These are phyloP conservation scores for Chrysaora quinquecirrha DNA, from an alignment of 30 jellyfish, hydroid and myxozoan genomes.

Conservation along the genomic window DNA sequence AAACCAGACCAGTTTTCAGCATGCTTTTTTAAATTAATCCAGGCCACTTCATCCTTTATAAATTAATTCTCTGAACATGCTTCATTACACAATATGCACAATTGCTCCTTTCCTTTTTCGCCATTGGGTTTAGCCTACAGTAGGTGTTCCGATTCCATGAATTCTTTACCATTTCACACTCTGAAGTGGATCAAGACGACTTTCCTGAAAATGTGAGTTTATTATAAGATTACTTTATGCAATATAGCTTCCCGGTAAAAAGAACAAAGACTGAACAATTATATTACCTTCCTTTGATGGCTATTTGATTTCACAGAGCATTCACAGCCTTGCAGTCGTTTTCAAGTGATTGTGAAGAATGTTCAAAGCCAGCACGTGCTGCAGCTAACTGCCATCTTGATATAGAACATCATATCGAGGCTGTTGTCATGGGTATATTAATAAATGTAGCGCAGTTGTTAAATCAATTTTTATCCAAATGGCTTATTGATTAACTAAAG, in stretches of 20 bases:
- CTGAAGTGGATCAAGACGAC: too few species aligned
- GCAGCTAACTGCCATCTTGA: neutral
- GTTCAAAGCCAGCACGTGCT: neutral
- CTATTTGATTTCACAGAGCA: neutral
- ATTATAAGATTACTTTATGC: too few species aligned
- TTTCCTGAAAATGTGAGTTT: too few species aligned
- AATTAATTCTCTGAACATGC: neutral
- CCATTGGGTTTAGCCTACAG: constrained; percentile 3
- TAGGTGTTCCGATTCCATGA: neutral
- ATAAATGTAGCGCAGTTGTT: neutral
- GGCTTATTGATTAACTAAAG: neutral
- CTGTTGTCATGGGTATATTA: neutral
- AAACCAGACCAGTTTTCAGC: neutral
- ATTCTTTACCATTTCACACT: neutral
- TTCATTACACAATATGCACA: neutral
- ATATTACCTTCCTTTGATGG: neutral
- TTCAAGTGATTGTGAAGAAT: neutral
- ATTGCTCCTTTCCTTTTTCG: neutral
- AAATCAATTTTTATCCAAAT: neutral
- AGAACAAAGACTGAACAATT: neutral
- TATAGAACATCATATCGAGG: neutral
- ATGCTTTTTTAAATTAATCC: neutral
- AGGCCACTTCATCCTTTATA: neutral
- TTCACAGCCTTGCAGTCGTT: neutral
- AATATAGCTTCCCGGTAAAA: neutral